Evolutionary conservation across 2,797 vertebrate genomes (phyloP).

Genomic region (Oreonectes daqikongensis): DNA sequence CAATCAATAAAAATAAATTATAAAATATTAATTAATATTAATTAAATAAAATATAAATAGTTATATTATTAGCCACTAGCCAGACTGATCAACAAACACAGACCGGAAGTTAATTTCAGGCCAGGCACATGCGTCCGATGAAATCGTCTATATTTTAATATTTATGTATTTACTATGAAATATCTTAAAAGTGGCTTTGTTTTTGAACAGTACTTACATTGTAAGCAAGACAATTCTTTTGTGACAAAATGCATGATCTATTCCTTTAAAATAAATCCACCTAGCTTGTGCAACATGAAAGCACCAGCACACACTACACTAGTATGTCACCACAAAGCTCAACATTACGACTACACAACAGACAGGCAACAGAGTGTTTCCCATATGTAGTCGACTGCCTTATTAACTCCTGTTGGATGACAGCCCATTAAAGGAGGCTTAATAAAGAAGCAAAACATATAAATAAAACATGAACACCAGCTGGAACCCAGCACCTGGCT

Average conservation of each 20-base stretch:
- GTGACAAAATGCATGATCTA: not conserved
- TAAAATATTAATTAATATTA: too few species aligned
- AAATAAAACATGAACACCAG: constrained; percentile 45
- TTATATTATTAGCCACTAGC: too few species aligned
- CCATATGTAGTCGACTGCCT: not conserved
- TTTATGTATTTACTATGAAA: not conserved
- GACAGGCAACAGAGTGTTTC: not conserved
- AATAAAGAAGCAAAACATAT: constrained; percentile 46
- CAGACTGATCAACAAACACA: too few species aligned
- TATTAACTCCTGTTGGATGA: constrained; percentile 30
- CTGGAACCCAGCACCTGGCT: constrained; percentile 45
- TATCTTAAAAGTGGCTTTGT: too few species aligned
- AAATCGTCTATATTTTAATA: too few species aligned
- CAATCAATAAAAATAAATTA: too few species aligned
- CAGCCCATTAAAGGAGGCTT: constrained; percentile 28
- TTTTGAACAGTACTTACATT: not conserved
- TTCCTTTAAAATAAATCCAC: not conserved
- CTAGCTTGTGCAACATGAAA: not conserved
- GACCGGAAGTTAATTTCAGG: too few species aligned
- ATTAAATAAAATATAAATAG: too few species aligned
- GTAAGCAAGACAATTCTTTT: not conserved
- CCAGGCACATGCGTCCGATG: too few species aligned
- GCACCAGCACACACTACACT: too few species aligned
- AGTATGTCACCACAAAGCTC: too few species aligned
- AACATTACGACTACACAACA: too few species aligned